Percentiles rank a stretch among this genome's conserved stretches.
phyloP scores from a whole-genome alignment of 2,797 vertebrate genomes.

The Australoheros facetus region DNA sequence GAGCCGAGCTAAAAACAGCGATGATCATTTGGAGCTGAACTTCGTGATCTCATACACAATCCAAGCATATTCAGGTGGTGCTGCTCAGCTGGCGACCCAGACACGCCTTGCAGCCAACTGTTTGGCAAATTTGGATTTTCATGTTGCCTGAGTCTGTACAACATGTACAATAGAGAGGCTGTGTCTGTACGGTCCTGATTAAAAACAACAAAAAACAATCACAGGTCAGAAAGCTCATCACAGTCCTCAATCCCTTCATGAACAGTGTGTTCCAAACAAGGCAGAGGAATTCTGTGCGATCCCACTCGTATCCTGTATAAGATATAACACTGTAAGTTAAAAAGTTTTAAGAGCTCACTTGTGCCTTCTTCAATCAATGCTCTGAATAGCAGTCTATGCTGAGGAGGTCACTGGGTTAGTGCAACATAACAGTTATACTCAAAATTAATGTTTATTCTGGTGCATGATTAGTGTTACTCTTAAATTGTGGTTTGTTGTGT shows the following conservation, averaged over 20 bases:
- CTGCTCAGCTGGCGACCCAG: neutral
- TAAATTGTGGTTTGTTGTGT: neutral
- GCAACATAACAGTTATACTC: neutral
- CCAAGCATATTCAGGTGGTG: neutral
- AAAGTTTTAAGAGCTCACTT: too few relatives aligned
- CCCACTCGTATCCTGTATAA: neutral
- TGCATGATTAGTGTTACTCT: neutral
- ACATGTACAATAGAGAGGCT: too few relatives aligned
- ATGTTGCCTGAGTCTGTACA: too few relatives aligned
- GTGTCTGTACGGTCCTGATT: too few relatives aligned
- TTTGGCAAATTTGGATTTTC: neutral
- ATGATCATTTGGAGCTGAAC: too few relatives aligned
- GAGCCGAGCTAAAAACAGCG: neutral
- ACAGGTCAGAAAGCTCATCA: accelerated
- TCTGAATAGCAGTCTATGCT: neutral
- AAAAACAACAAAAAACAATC: neutral
- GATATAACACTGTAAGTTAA: neutral
- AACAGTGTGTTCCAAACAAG: neutral
- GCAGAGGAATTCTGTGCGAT: neutral
- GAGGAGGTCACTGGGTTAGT: neutral
- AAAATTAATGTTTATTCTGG: too few relatives aligned
- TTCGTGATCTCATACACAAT: too few relatives aligned
- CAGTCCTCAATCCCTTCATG: neutral
- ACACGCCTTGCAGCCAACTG: too few relatives aligned
- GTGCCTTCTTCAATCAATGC: neutral